These are phyloP conservation scores for Heterocephalus glaber DNA, from an alignment of 2,113 vertebrate species.

Conservation along the genomic window DNA sequence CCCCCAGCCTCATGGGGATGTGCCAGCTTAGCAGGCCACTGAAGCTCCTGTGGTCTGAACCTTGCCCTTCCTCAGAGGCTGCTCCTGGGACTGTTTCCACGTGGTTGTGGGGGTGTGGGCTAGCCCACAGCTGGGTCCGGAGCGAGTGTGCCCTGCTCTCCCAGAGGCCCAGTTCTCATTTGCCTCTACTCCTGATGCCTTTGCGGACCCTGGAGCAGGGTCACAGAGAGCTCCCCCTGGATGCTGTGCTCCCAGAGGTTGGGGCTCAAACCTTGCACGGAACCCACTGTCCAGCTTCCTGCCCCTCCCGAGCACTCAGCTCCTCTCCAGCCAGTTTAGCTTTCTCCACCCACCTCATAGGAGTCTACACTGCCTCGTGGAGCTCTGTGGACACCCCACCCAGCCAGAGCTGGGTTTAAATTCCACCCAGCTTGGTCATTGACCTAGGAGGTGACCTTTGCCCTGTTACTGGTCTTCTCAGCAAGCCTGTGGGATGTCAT, in stretches of 20 bases:
- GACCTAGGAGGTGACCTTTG: conserved; percentile 49
- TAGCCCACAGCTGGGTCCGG: not conserved
- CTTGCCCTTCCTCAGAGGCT: conserved; percentile 15
- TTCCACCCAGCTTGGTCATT: not conserved
- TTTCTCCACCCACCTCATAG: conserved; percentile 64
- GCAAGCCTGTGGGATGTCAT: not conserved
- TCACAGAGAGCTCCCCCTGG: not conserved
- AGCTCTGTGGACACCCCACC: conserved; percentile 20
- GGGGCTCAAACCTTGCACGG: not conserved
- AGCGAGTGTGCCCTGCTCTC: not conserved
- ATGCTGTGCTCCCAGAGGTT: not conserved
- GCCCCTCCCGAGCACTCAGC: not conserved
- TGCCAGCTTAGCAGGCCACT: not conserved
- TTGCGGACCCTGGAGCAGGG: not conserved
- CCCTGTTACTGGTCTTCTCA: not conserved
- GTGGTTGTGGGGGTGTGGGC: not conserved
- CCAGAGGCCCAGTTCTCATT: not conserved
- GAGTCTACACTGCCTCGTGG: not conserved
- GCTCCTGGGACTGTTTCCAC: conserved; percentile 8
- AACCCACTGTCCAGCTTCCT: not conserved
- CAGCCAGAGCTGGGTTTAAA: conserved; percentile 4
- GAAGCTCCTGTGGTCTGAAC: not conserved
- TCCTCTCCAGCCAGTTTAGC: conserved; percentile 32
- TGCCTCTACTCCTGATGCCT: not conserved
- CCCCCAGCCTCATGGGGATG: not conserved